A percentile compares a stretch with the other conserved stretches of the same genome.
Evolutionary conservation across 2,888 invertebrate genomes (phyloP).

Genomic region (Penaeus monodon): DNA sequence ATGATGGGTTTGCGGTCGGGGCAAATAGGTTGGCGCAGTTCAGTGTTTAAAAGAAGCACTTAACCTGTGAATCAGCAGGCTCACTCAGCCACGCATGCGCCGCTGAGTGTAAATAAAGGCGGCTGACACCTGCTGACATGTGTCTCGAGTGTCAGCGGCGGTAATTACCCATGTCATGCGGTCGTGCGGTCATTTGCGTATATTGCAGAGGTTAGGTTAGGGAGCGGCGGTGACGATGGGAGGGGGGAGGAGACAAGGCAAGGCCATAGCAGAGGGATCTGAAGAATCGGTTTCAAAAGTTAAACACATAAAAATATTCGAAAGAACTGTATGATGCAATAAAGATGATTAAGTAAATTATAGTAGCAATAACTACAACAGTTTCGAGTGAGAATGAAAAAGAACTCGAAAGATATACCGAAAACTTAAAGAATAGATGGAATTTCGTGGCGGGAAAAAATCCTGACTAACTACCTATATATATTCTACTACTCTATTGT

Average conservation of each 20-base stretch:
- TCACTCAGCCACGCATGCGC: constrained; percentile 40
- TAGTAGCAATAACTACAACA: too few species aligned
- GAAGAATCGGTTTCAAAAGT: too few species aligned
- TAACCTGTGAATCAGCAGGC: constrained; percentile 53
- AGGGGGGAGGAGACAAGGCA: neutral
- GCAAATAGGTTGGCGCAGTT: constrained; percentile 57
- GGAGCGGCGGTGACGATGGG: neutral
- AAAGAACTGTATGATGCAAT: too few species aligned
- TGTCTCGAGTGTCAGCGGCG: constrained; percentile 36
- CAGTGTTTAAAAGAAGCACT: constrained; percentile 57
- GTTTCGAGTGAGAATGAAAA: too few species aligned
- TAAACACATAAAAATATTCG: too few species aligned
- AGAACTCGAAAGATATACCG: too few species aligned
- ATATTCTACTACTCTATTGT: too few species aligned
- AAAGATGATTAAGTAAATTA: too few species aligned
- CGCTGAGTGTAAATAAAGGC: constrained; percentile 43
- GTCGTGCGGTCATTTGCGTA: constrained; percentile 19
- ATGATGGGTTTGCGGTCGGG: constrained; percentile 54
- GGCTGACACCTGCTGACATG: constrained; percentile 46
- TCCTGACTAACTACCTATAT: too few species aligned
- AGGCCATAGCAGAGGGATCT: neutral
- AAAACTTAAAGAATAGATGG: too few species aligned
- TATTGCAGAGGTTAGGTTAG: constrained; percentile 6
- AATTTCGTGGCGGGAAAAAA: too few species aligned
- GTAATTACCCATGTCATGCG: constrained; percentile 42